A percentile compares a stretch with the other conserved stretches of the same genome.
phyloP scores from a whole-genome alignment of 2,797 vertebrate genomes.

The Heterohyrax brucei region DNA sequence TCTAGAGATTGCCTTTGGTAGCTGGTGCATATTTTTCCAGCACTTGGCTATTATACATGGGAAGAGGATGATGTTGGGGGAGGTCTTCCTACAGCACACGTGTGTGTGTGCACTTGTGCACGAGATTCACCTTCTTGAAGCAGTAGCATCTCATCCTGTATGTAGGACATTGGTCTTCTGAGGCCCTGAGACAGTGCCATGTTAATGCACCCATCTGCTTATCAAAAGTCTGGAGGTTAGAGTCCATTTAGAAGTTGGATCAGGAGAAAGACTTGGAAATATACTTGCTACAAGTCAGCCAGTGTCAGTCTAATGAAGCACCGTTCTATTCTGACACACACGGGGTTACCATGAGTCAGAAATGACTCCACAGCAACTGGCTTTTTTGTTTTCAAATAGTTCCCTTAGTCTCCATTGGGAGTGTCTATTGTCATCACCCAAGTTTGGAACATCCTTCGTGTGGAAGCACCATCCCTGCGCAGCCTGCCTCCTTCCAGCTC shows the following conservation, averaged over 20 bases:
- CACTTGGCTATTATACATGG: no score
- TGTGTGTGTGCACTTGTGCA: not conserved
- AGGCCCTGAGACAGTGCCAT: not conserved
- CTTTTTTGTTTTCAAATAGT: not conserved
- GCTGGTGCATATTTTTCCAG: not conserved
- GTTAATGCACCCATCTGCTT: not conserved
- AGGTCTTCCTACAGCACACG: not conserved
- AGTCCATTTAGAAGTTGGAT: not conserved
- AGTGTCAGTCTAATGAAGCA: not conserved
- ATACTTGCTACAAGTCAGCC: not conserved
- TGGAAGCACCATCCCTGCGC: not conserved
- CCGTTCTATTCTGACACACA: not conserved
- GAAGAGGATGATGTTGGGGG: not conserved
- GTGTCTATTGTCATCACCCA: not conserved
- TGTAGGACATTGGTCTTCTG: not conserved
- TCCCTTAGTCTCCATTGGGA: not conserved
- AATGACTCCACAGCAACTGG: not conserved
- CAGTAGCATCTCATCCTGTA: not conserved
- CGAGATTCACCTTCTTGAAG: not conserved
- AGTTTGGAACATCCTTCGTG: not conserved
- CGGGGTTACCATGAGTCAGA: not conserved
- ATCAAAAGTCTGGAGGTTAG: not conserved
- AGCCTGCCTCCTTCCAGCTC: not conserved
- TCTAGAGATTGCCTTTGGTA: not conserved
- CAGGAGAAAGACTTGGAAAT: not conserved